phyloP scores from a whole-genome alignment of 2,888 invertebrate species.

The Drosophila niveifrons region DNA sequence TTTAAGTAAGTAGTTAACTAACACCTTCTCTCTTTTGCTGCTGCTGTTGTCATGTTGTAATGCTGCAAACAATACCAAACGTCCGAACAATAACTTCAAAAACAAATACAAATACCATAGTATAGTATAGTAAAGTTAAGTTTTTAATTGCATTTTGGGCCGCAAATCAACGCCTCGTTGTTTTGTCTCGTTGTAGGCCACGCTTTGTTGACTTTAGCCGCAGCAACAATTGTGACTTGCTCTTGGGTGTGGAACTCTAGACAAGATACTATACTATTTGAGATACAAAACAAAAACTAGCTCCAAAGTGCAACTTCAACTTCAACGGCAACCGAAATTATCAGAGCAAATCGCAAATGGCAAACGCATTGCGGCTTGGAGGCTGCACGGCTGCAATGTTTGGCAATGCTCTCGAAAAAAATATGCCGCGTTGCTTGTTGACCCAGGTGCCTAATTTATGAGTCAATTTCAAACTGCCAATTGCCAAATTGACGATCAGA shows the following conservation, averaged over 20 bases:
- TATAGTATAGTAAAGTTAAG: constrained; percentile 23
- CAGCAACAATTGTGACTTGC: constrained; percentile 23
- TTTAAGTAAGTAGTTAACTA: constrained; percentile 37
- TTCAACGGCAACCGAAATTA: constrained; percentile 30
- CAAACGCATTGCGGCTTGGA: constrained; percentile 47
- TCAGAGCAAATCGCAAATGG: constrained; percentile 49
- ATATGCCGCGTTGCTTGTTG: constrained; percentile 23
- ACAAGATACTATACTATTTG: constrained; percentile 30
- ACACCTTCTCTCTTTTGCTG: constrained; percentile 32
- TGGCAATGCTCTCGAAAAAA: constrained; percentile 40
- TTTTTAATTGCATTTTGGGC: constrained; percentile 66
- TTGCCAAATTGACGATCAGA: constrained; percentile 41
- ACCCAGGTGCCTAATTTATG: constrained; percentile 43
- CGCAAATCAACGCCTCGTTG: constrained; percentile 67
- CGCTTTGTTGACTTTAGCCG: constrained; percentile 65
- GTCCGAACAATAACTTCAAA: constrained; percentile 15
- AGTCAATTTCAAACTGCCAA: constrained; percentile 38
- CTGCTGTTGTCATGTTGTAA: constrained; percentile 45
- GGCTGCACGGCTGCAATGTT: constrained; percentile 47
- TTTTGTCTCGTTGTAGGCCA: constrained; percentile 42
- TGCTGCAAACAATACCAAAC: constrained; percentile 31
- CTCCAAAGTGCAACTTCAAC: constrained; percentile 11
- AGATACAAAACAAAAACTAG: constrained; percentile 36
- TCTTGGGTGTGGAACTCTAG: constrained; percentile 39
- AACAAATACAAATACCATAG: constrained; percentile 18